Conservation (phyloP, 2,888 invertebrate species). For the Steinernema carpocapsae region DNA sequence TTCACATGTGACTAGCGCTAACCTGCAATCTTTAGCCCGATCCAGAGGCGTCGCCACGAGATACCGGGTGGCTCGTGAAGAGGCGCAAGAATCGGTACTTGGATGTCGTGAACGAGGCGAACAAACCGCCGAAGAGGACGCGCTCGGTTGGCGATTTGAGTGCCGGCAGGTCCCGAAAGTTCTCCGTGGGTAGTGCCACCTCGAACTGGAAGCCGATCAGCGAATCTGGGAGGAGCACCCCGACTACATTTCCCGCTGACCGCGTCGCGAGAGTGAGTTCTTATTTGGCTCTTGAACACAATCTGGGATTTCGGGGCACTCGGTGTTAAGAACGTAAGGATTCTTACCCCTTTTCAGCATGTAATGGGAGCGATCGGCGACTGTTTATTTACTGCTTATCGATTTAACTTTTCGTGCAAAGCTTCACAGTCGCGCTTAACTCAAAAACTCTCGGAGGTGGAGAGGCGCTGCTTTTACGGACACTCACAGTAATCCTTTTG, state of each 20-base stretch:
- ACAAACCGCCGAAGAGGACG: constrained; percentile 31
- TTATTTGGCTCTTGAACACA: neutral
- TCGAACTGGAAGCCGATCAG: constrained; percentile 1
- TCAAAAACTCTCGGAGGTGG: constrained; percentile 17
- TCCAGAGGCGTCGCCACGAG: constrained; percentile 44
- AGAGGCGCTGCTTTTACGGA: constrained; percentile 22
- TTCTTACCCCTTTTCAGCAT: neutral
- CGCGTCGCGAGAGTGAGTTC: neutral
- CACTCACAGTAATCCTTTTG: constrained; percentile 31
- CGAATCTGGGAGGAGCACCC: constrained; percentile 1
- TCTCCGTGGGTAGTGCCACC: constrained; percentile 15
- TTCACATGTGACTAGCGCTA: neutral
- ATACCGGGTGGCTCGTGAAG: constrained; percentile 57
- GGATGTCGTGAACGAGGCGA: constrained; percentile 41
- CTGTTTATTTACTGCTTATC: constrained; percentile 10
- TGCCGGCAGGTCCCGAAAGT: neutral
- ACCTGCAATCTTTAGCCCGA: constrained; percentile 36
- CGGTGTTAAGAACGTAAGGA: neutral
- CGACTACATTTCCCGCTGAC: neutral
- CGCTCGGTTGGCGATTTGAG: constrained; percentile 24
- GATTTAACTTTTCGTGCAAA: constrained; percentile 14
- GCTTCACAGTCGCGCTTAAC: neutral
- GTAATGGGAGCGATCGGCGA: neutral
- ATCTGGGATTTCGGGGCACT: neutral
- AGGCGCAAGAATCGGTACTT: constrained; percentile 55